These are phyloP conservation scores for Spisula subtruncata DNA, from an alignment of 2,888 invertebrate genomes.

Conservation along the genomic window DNA sequence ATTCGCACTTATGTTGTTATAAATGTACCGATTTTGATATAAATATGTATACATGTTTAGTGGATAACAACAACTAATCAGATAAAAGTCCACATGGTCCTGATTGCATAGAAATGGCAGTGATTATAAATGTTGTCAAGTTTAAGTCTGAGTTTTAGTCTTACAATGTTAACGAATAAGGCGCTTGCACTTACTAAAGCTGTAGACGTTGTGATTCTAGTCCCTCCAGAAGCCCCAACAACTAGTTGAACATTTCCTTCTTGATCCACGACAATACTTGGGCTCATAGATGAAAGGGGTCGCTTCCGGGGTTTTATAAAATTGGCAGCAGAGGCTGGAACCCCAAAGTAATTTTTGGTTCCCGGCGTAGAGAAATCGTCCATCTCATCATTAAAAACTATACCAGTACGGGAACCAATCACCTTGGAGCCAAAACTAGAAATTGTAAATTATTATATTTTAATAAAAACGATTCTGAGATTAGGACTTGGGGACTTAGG, in stretches of 20 bases:
- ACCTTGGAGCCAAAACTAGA: slow-evolving; percentile 93
- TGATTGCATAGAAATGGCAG: too few species aligned
- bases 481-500: too few species aligned
- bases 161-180: too few species aligned
- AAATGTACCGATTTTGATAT: too few species aligned
- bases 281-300: slow-evolving; percentile 96
- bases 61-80: too few species aligned
- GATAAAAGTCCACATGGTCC: too few species aligned
- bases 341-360: slow-evolving; percentile 84
- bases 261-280: slow-evolving; percentile 92
- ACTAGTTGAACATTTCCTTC: slow-evolving; percentile 91
- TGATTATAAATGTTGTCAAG: too few species aligned
- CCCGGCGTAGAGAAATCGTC: slow-evolving; percentile 94
- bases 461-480: too few species aligned
- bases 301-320: slow-evolving; percentile 93
- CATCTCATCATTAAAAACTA: slow-evolving; percentile 96
- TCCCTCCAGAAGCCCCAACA: slow-evolving; percentile 96
- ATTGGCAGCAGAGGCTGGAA: slow-evolving; percentile 93
- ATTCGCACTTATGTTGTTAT: too few species aligned
- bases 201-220: slow-evolving; percentile 94
- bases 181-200: slow-evolving; percentile 83
- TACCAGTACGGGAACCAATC: slow-evolving; percentile 89
- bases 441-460: slow-evolving; percentile 52
- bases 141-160: too few species aligned
- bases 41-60: too few species aligned